phyloP scores from a whole-genome alignment of 2,888 invertebrate genomes.

The Holacanthella duospinosa region DNA sequence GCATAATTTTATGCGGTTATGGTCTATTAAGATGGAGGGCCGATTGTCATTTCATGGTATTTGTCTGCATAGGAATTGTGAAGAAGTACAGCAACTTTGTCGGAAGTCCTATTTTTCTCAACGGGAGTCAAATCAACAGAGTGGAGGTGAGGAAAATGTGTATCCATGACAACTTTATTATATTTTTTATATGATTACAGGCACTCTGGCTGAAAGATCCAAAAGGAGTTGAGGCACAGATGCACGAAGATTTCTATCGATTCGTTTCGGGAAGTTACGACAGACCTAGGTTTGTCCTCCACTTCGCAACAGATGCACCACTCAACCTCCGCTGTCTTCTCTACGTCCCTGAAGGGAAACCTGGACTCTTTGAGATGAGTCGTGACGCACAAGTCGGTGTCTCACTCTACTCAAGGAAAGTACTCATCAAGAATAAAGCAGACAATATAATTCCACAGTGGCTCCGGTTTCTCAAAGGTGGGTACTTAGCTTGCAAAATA shows the following conservation, averaged over 20 bases:
- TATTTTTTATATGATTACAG: slow-evolving; percentile 42
- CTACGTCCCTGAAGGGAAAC: slow-evolving; percentile 88
- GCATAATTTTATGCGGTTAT: not conserved
- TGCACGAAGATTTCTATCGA: slow-evolving; percentile 87
- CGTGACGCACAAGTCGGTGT: slow-evolving; percentile 75
- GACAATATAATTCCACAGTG: slow-evolving; percentile 87
- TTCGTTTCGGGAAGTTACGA: slow-evolving; percentile 77
- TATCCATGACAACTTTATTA: not conserved
- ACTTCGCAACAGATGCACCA: slow-evolving; percentile 88
- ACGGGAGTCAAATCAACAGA: slow-evolving; percentile 77
- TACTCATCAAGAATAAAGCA: slow-evolving; percentile 82
- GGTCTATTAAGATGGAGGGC: no score
- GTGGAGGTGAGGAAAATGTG: slow-evolving; percentile 53
- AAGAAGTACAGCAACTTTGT: slow-evolving; percentile 97
- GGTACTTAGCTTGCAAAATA: no score
- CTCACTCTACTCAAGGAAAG: slow-evolving; percentile 80
- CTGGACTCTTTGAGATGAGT: slow-evolving; percentile 78
- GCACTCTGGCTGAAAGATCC: slow-evolving; percentile 89
- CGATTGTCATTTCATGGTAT: not conserved
- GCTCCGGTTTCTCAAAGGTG: slow-evolving; percentile 86
- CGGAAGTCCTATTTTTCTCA: slow-evolving; percentile 80
- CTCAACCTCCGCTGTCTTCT: slow-evolving; percentile 79
- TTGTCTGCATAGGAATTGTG: slow-evolving; percentile 50
- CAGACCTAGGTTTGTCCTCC: slow-evolving; percentile 75
- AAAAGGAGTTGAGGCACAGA: slow-evolving; percentile 66